Conservation (phyloP, 2,113 vertebrate genomes). For the Campylorhamphus procurvoides region DNA sequence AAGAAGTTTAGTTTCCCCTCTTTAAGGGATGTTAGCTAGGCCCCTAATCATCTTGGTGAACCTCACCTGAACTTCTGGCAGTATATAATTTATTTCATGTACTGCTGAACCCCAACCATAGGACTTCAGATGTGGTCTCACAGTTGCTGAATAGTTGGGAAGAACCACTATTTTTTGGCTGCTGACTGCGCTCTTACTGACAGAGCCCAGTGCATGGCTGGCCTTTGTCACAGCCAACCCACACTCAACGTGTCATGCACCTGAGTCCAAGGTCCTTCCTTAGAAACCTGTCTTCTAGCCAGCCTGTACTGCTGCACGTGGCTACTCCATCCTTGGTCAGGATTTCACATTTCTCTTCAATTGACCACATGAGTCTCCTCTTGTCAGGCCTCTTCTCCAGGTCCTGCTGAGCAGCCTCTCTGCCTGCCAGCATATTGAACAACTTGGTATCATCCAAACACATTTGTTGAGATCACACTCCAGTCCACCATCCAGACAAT, state of each 20-base stretch:
- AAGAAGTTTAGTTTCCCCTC: neutral
- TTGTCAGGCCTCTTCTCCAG: neutral
- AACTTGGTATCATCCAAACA: neutral
- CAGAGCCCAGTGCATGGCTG: rapidly evolving
- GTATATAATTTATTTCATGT: neutral
- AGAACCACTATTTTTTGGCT: neutral
- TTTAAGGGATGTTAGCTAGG: neutral
- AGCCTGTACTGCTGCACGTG: neutral
- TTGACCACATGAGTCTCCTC: neutral
- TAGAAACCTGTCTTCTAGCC: neutral
- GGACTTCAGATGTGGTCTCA: neutral
- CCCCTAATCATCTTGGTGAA: neutral
- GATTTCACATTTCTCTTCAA: neutral
- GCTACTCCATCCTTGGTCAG: neutral
- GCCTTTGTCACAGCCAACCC: neutral
- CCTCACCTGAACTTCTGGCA: neutral
- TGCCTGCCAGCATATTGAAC: neutral
- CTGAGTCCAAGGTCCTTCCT: neutral
- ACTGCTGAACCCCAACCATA: neutral
- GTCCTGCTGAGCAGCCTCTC: neutral
- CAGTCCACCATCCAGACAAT: neutral
- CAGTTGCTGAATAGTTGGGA: neutral
- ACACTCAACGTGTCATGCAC: neutral
- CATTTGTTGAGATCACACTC: neutral
- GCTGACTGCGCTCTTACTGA: neutral